Evolutionary conservation across 2,797 vertebrate species (phyloP).

Genomic region (Microchirus variegatus): DNA sequence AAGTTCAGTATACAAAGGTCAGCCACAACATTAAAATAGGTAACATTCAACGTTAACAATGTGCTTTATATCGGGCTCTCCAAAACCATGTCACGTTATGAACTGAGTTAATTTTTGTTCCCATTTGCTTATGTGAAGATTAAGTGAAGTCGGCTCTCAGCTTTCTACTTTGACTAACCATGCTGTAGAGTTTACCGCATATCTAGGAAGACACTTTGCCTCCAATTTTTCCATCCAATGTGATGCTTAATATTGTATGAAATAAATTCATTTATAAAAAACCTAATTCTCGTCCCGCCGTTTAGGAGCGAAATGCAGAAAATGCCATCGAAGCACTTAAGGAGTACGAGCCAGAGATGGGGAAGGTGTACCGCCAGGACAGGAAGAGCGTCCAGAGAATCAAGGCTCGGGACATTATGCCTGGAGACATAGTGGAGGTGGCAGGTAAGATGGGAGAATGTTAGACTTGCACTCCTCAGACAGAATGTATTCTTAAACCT

Average conservation of each 20-base stretch:
- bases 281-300: not conserved
- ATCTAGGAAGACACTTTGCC: not conserved
- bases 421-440: conserved; percentile 97
- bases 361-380: conserved; percentile 98
- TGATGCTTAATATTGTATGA: not conserved
- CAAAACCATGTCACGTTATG: not conserved
- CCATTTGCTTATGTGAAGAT: conserved; percentile 8
- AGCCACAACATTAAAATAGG: not conserved
- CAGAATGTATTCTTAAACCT: not conserved
- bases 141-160: not conserved
- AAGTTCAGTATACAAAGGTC: not conserved
- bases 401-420: conserved; percentile 96
- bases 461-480: not conserved
- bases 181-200: no score
- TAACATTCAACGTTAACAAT: no score
- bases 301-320: conserved; percentile 84
- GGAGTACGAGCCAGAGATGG: conserved; percentile 99
- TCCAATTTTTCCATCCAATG: not conserved
- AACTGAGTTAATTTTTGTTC: conserved; percentile 1
- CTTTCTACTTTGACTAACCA: conserved; percentile 1
- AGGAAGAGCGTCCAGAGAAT: conserved; percentile 97
- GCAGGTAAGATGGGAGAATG: conserved; percentile 85
- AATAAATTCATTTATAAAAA: not conserved
- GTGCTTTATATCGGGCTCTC: not conserved
- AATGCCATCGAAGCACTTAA: conserved; percentile 88